Base-by-base conservation (phyloP, 2,113 vertebrate species). In the Platichthys flesus region DNA sequence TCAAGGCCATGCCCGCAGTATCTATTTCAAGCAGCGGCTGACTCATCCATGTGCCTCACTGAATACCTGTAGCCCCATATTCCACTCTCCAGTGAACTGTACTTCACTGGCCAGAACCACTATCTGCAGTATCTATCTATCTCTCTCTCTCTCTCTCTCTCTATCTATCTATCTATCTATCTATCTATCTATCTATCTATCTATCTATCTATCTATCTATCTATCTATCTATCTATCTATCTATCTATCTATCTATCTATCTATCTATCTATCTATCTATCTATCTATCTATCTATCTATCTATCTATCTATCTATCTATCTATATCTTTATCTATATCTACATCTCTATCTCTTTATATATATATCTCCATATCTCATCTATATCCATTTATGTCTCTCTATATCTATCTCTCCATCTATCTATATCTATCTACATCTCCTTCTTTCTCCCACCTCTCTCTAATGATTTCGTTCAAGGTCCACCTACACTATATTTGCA, bases 1-100 rank as follows among this genome's bases (percentile, higher is more conserved):
- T 91, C 81, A 90, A 87, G 89, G 90, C 88, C 86, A 67, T 83
- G 83, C 65, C 88, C 61, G 84, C 90, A 90, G 91, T 88, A 78
- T 91, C 90, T 93, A 93, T 92, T 92, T 90, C 89, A 88, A 85
- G 91, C 89, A 47, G 83, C 56, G 58, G 76, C 89, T 93, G 90
- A 93, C 82, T 93, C 92, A 93, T 88, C 83, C 87, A 77, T 71
- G 72, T 82, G 69, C 79, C n/a, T 62, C 74, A 64, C 81, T 83
- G 76, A 81, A 85, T 84, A 91, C 92, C 89, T 92, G 83, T 85
- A 64, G 84, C 75, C 72, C 69, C 20, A 40, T 58, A 45, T 72
- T 84, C 76, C 80, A 74, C 71, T 82, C 74, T 81, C 71, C 61
- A 69, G 56, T 86, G 76, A 87, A 89, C 89, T 83, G 57, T 81